Evolutionary conservation across 92 coral and sea anemone genomes (phyloP).

Genomic region (Nematostella vectensis): DNA sequence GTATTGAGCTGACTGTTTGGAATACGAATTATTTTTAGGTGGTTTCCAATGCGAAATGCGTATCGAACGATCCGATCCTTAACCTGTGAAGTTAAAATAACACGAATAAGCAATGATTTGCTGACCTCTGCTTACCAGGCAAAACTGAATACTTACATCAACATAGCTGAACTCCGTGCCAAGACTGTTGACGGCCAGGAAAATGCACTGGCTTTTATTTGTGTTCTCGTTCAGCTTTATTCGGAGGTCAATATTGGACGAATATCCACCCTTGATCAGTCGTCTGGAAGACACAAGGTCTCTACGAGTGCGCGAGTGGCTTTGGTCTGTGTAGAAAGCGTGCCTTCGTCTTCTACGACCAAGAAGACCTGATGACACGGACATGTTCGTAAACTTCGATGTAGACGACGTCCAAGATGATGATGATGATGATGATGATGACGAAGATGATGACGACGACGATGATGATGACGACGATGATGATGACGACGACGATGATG

Average conservation of each 20-base stretch:
- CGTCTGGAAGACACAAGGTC: slow-evolving; percentile 20
- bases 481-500: slow-evolving; percentile 17
- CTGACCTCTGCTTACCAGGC: too few relatives aligned
- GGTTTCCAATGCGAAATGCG: slow-evolving; percentile 59
- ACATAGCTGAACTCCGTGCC: slow-evolving; percentile 71
- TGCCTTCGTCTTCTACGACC: slow-evolving; percentile 5
- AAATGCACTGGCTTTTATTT: slow-evolving; percentile 37
- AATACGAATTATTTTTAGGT: slow-evolving; percentile 59
- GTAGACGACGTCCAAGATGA: slow-evolving; percentile 13
- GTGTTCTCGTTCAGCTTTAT: slow-evolving; percentile 34
- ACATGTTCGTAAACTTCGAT: background rate
- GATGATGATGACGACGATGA: slow-evolving; percentile 28
- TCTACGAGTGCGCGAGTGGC: slow-evolving; percentile 15
- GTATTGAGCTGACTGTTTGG: slow-evolving; percentile 57
- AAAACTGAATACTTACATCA: slow-evolving; percentile 41
- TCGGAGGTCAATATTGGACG: slow-evolving; percentile 38
- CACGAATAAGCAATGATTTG: background rate
- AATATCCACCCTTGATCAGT: slow-evolving; percentile 40
- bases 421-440: slow-evolving; percentile 19
- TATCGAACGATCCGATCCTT: slow-evolving; percentile 42
- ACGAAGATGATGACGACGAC: slow-evolving; percentile 27
- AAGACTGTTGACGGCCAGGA: slow-evolving; percentile 61
- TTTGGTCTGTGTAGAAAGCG: background rate
- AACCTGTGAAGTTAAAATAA: too few relatives aligned
- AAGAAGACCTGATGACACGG: slow-evolving; percentile 1